Evolutionary conservation across 1,140 invertebrate species (phyloP), one percentile per base, ranked within the genome.

Genomic region (Drosophila auraria): DNA sequence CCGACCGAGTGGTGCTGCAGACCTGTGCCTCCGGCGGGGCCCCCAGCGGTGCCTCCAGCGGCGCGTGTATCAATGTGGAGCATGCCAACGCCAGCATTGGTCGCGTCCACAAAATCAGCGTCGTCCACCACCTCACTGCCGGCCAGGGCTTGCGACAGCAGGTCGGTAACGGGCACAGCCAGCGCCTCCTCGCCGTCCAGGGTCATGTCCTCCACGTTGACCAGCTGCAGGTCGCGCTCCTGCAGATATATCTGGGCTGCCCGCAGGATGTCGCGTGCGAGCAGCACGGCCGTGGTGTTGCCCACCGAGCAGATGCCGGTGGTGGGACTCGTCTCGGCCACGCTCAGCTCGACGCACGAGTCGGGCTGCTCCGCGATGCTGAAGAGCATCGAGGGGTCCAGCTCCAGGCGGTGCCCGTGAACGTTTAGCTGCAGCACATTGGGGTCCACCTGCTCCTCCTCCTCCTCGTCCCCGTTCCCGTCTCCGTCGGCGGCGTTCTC

Each of bases 131-230:
- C 72, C 54, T 82, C 74, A 47, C 45, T 71, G 60, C 74, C 58
- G 20, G 78, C 96, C 11, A 97, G 89, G 7, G 96, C 96, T 23
- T 95, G 96, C 9, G 96, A 96, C 14, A 97, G 89, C 62, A 97
- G 96, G 83, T 97, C 96, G 72, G 68, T 65, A 1, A 44, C 44
- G 1, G 66, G 57, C 3, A 68, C 63, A 9, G 50, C 36, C 2
- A 68, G 33, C 2, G 17, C 45, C 2, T 23, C 75, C 27, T 65
- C 75, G 1, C 59, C 77, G 8, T 82, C 83, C 8, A 78, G 20
- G 0, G 62, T 27, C 50, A 89, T 62, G 6, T 81, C 70, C 44
- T 89, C 78, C 23, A 89, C 59, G 36, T 84, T 86, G 25, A 86
- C 86, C 70, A 89, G 64, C 63, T 86, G 82, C 17, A 87, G 44